phyloP scores from a whole-genome alignment of 2,888 invertebrate genomes.

The Sarcophaga subvicina region DNA sequence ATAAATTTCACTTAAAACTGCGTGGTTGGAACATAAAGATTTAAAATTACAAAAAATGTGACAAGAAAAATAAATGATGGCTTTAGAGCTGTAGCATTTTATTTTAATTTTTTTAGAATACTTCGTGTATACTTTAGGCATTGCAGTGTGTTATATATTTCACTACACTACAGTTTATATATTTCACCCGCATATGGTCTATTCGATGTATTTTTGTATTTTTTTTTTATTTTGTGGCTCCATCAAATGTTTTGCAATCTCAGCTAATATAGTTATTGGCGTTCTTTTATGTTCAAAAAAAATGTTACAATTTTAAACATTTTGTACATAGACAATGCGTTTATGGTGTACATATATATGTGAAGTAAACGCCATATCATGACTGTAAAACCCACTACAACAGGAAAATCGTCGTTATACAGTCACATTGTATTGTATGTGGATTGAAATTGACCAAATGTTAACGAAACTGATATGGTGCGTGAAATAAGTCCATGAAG shows the following conservation, averaged over 20 bases:
- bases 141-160: too few relatives aligned
- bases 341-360: neutral
- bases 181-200: neutral
- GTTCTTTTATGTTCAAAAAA: neutral
- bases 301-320: neutral
- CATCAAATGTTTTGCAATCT: slow-evolving; percentile 47
- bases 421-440: neutral
- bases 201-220: neutral
- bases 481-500: neutral
- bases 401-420: neutral
- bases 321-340: slow-evolving; percentile 11
- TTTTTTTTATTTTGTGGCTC: slow-evolving; percentile 1
- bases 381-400: neutral
- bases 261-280: slow-evolving; percentile 60
- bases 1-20: too few relatives aligned
- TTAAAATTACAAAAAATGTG: too few relatives aligned
- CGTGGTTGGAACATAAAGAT: too few relatives aligned
- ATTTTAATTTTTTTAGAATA: too few relatives aligned
- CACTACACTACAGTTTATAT: too few relatives aligned
- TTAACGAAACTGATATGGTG: neutral
- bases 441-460: neutral
- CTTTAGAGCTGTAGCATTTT: too few relatives aligned
- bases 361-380: neutral
- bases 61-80: too few relatives aligned
- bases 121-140: too few relatives aligned